Evolutionary conservation across 2,888 invertebrate species (phyloP), one percentile per base, ranked within the genome.

Genomic region (Spodoptera exigua): DNA sequence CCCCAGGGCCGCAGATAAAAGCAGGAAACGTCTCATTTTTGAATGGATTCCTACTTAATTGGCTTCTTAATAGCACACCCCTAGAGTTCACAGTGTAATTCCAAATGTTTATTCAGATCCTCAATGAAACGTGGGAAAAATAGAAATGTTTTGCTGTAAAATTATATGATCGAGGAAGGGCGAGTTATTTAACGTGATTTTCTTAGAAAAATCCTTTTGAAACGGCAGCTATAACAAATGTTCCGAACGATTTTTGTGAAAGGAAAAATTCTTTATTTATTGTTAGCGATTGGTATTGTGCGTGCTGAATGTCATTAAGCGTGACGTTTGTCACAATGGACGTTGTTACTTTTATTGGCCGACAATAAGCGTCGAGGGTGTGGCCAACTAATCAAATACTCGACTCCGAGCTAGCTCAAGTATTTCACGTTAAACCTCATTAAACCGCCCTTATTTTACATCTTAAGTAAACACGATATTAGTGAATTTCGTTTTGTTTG

Each of bases 11-110:
- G 14, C 12, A 14, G 34, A 61, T 60, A 48, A 64, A 51, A 17
- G 36, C 61, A 54, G 53, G 53, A 70, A 62, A 56, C 64, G 55
- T 64, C 70, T 68, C 55, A 79, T 74, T 71, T 64, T 70, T 59
- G 47, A 67, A 70, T 43, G 52, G 58, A 52, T 64, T 53, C 61
- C 55, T 69, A 61, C 71, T 73, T 80, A 82, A 82, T 82, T 82
- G 78, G 62, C 72, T 66, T 69, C 62, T 76, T 76, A 79, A 78
- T 78, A 76, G 67, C 47, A 35, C 61, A 56, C 55, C 62, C 18
- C 9, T 41, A 47, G 72, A 57, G 58, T 61, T 49, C 57, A 59
- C 43, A 32, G 48, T 34, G 40, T 62, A 61, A 71, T 69, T 73
- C 46, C 52, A 65, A 77, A 79, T 70, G 69, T 80, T 75, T 72